Percentiles rank a stretch among this genome's conserved stretches.
Evolutionary conservation across 2,888 invertebrate genomes (phyloP).

Genomic region (Halocaridina rubra): DNA sequence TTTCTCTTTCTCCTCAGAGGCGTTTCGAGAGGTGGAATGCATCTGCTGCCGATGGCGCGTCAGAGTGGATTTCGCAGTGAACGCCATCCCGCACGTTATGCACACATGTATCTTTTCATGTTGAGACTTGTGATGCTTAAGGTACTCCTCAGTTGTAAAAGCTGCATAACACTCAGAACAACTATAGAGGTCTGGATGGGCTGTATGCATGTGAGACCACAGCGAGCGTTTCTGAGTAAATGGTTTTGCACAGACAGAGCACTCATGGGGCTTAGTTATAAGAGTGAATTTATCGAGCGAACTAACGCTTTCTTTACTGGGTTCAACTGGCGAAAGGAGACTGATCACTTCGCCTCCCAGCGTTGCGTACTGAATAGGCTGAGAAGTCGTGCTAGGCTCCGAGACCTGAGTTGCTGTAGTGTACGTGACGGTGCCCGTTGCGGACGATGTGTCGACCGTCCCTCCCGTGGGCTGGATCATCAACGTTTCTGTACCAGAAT

Average conservation of each 20-base stretch:
- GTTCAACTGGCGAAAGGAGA: slow-evolving; percentile 42
- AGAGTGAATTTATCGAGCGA: slow-evolving; percentile 38
- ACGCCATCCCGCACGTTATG: slow-evolving; percentile 42
- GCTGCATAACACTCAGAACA: slow-evolving; percentile 47
- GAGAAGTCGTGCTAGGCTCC: slow-evolving; percentile 29
- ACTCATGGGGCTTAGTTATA: slow-evolving; percentile 44
- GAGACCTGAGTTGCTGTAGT: slow-evolving; percentile 15
- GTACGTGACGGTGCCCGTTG: slow-evolving; percentile 24
- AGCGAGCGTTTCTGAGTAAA: slow-evolving; percentile 52
- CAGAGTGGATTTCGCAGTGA: slow-evolving; percentile 35
- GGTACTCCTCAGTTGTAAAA: slow-evolving; percentile 35
- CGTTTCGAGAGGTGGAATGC: slow-evolving; percentile 8
- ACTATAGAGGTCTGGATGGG: slow-evolving; percentile 38
- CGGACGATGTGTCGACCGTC: slow-evolving; percentile 22
- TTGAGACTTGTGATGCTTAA: slow-evolving; percentile 30
- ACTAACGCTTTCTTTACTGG: slow-evolving; percentile 19
- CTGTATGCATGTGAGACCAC: slow-evolving; percentile 40
- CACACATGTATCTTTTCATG: slow-evolving; percentile 51
- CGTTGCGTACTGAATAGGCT: slow-evolving; percentile 45
- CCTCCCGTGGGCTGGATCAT: slow-evolving; percentile 47
- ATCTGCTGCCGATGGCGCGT: slow-evolving; percentile 36
- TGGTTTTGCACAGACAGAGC: slow-evolving; percentile 46
- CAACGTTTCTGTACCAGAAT: slow-evolving; percentile 30
- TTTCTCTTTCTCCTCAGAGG: slow-evolving; percentile 34
- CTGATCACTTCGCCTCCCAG: slow-evolving; percentile 46